phyloP scores from a whole-genome alignment of 92 coral and sea anemone genomes.

The Phenganax stokvisi region DNA sequence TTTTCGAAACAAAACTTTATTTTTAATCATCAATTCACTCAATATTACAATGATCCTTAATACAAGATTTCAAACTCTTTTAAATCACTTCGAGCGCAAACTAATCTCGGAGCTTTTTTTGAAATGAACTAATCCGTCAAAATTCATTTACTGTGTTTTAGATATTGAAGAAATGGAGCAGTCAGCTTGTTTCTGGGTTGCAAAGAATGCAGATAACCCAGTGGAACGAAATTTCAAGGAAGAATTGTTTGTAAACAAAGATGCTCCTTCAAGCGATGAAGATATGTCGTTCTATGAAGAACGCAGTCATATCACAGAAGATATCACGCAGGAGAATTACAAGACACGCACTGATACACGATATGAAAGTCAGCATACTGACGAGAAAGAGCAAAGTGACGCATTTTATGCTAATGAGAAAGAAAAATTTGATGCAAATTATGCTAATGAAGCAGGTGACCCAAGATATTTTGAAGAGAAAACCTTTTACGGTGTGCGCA shows the following conservation, averaged over 20 bases:
- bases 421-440: not conserved
- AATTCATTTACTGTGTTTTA: not conserved
- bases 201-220: slow-evolving; percentile 20
- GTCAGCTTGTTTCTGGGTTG: slow-evolving; percentile 37
- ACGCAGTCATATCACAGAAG: not conserved
- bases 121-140: too few species aligned
- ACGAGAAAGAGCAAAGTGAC: not conserved
- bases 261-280: slow-evolving; percentile 5
- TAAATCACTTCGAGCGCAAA: too few species aligned
- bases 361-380: not conserved
- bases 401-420: slow-evolving; percentile 1
- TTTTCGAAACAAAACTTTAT: too few species aligned
- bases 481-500: slow-evolving; percentile 34
- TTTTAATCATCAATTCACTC: too few species aligned
- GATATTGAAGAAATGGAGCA: slow-evolving; percentile 33
- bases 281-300: slow-evolving; percentile 2
- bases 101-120: too few species aligned
- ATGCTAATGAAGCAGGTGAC: not conserved
- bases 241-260: slow-evolving; percentile 32
- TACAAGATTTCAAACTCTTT: too few species aligned
- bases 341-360: not conserved
- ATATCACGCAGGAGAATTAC: not conserved
- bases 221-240: slow-evolving; percentile 29
- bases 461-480: slow-evolving; percentile 28
- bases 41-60: too few species aligned